Evolutionary conservation across 2,888 invertebrate genomes (phyloP).

Genomic region (Cataglyphis altisquamis): DNA sequence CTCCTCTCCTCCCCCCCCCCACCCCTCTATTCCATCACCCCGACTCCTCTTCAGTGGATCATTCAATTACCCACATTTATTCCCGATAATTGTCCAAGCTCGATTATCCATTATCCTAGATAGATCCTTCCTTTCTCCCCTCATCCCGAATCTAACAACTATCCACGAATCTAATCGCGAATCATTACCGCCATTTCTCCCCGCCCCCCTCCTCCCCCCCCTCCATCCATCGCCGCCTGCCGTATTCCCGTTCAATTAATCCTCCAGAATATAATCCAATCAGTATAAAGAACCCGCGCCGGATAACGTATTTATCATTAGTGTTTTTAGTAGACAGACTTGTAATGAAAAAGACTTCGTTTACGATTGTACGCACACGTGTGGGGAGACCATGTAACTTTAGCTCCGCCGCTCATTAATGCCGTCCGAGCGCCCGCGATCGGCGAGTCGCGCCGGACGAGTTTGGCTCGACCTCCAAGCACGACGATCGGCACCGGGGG

Average conservation of each 20-base stretch:
- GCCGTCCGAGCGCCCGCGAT: constrained; percentile 71
- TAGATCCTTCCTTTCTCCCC: constrained; percentile 60
- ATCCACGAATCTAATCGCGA: constrained; percentile 60
- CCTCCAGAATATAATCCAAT: constrained; percentile 69
- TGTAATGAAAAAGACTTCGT: constrained; percentile 81
- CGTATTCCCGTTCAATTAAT: constrained; percentile 37
- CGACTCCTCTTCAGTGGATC: constrained; percentile 59
- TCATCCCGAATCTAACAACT: constrained; percentile 54
- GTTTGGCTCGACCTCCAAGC: background rate
- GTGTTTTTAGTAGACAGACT: constrained; percentile 77
- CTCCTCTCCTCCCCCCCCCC: background rate
- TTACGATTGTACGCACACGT: constrained; percentile 86
- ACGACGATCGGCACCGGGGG: constrained; percentile 27
- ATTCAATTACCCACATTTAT: constrained; percentile 61
- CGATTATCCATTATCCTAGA: constrained; percentile 66
- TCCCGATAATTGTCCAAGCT: constrained; percentile 63
- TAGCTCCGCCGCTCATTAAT: constrained; percentile 84
- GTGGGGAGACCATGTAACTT: constrained; percentile 87
- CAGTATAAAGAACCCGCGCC: constrained; percentile 71
- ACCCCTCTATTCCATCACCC: background rate
- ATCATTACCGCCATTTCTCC: background rate
- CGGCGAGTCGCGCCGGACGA: constrained; percentile 53
- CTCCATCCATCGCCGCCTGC: background rate
- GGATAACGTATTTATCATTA: constrained; percentile 75
- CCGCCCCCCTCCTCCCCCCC: background rate